Evolutionary conservation across 2,888 invertebrate genomes (phyloP), one percentile per base, ranked within the genome.

Genomic region (Apamea anceps): DNA sequence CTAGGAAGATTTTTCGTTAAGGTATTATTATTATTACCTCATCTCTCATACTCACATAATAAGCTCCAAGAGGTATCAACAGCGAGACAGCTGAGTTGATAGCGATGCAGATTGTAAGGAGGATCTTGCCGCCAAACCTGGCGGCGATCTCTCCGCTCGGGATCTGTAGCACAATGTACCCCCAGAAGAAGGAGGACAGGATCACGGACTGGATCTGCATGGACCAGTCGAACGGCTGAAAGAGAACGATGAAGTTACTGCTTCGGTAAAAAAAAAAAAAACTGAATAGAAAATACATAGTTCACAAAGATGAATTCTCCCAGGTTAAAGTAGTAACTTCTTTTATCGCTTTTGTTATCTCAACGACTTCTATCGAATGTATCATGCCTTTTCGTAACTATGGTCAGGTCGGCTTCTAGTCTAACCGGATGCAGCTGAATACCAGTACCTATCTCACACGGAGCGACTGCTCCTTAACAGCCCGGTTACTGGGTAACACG

Each of bases 61-160:
- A 79, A 0, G 94, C 93, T 48, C 91, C 93, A 0, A 93, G 82
- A 1, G 96, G 96, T 77, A 95, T 88, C 0, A 95, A 54, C n/a
- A 95, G 78, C 0, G 94, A 93, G 0, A 94, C 91, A 32, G 97
- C 93, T 0, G 98, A 97, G 48, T 95, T 93, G 18, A 93, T 87
- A 6, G 88, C 89, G 3, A 95, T 88, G 28, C 93, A 92, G 13
- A 91, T 80, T 0, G 97, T 94, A 60, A 98, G 92, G 18, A 98
- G 95, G 54, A 97, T 93, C 91, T 97, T 98, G 12, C 98, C 98
- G 0, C 98, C 98, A 91, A 98, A 98, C 74, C 96, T 96, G 67
- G 98, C 98, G 0, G 98, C 98, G 86, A 98, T 91, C 86, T 98
- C 97, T 0, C 98, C 98, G 0, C 97, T 97, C 0, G 98, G 98